Evolutionary conservation across 2,888 invertebrate genomes (phyloP), one percentile per base, ranked within the genome.

Genomic region (Eristalinus aeneus): DNA sequence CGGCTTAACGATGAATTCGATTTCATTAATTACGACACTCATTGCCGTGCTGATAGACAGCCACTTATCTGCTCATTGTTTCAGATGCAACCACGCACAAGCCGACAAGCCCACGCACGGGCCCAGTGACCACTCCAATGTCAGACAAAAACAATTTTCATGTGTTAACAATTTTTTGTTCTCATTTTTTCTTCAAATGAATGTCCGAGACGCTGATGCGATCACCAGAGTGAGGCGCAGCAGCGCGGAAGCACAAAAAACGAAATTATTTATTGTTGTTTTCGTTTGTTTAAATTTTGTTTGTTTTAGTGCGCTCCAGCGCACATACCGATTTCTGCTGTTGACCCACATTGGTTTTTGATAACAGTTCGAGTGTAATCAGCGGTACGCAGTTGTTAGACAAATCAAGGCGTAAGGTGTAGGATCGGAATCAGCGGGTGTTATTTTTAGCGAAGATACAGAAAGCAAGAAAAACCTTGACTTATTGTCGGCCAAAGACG

Each of bases 291-390:
- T 39, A 12, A 5, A n/a, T 39, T 39, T 39, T 3, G 12, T 39
- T 39, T 12, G 12, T 46, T 46, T 16, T 16, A 16, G 16, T 46
- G 46, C 16, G 46, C 16, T 8, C 16, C 2, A 46, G 16, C 46
- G 16, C 16, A 16, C 46, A 64, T 46, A 11, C n/a, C 11, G 31
- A 63, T 34, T 67, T 20, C 56, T 68, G 67, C 32, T 54, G 61
- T 73, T 77, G 82, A 82, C 82, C 82, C 39, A 82, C 54, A 63
- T 82, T 72, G 20, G 56, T 61, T 65, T 68, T 56, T 34, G 77
- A 82, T 82, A 67, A 76, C 74, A 74, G 56, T 39, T 22, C 23
- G 23, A 74, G 65, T n/a, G n/a, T 39, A 11, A 23, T 56, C 23
- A 5, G 16, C 36, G 58, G 74, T 46, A 31, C 23, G 56, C 31